These are phyloP conservation scores for Drosophila sturtevanti DNA, from an alignment of 1,140 invertebrate genomes.

Conservation along the genomic window DNA sequence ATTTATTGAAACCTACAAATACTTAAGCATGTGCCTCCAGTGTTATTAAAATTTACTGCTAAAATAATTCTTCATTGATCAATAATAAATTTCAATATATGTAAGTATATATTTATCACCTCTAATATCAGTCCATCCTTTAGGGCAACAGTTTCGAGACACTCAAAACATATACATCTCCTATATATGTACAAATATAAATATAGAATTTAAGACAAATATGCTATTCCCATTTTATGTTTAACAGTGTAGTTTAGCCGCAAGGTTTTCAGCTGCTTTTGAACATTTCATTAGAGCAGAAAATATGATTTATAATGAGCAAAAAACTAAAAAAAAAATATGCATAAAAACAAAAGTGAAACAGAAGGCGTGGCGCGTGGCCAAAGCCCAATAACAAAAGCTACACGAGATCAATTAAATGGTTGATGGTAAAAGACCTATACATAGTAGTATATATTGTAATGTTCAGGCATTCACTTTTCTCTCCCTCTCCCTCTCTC, in stretches of 20 bases:
- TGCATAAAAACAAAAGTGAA: conserved; percentile 39
- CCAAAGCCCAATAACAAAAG: conserved; percentile 3
- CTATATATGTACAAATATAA: not conserved
- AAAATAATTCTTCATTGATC: no score
- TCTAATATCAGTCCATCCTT: no score
- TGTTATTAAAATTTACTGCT: no score
- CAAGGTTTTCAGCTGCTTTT: conserved; percentile 42
- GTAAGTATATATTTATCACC: no score
- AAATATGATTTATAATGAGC: conserved; percentile 59
- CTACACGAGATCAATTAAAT: conserved; percentile 52
- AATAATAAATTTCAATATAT: no score
- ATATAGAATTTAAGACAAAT: no score
- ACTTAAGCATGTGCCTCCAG: no score
- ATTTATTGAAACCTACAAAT: no score
- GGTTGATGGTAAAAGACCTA: not conserved
- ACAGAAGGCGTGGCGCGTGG: conserved; percentile 49
- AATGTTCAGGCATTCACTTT: conserved; percentile 18
- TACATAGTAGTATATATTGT: not conserved
- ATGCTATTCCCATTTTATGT: not conserved
- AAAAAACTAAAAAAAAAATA: conserved; percentile 36
- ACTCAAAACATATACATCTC: no score
- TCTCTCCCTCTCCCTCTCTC: no score
- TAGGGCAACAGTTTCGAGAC: no score
- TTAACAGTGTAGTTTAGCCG: conserved; percentile 20
- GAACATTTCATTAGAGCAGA: conserved; percentile 63